Evolutionary conservation across 2,888 invertebrate species (phyloP).

Genomic region (Eledone cirrhosa): DNA sequence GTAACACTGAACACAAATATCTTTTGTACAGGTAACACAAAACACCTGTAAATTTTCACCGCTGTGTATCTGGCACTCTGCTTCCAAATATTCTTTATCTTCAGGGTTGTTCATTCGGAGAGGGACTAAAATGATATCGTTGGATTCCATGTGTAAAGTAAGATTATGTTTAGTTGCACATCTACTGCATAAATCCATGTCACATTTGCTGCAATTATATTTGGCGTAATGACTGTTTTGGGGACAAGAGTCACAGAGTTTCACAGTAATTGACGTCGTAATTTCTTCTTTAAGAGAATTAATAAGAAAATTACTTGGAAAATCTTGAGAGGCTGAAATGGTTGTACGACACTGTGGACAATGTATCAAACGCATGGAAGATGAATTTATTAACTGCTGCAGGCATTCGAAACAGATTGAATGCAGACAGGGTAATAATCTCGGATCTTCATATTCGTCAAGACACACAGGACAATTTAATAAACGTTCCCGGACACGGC

Average conservation of each 20-base stretch:
- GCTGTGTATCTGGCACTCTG: constrained; percentile 32
- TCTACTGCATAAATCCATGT: constrained; percentile 14
- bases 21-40: constrained; percentile 35
- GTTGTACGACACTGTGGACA: constrained; percentile 17
- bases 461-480: constrained; percentile 9
- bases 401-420: constrained; percentile 8
- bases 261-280: neutral
- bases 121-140: neutral
- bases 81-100: neutral
- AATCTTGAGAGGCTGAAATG: neutral
- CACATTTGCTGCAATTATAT: neutral
- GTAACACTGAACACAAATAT: neutral
- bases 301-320: constrained; percentile 17
- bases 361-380: neutral
- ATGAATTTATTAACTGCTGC: neutral
- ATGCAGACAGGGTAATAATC: constrained; percentile 7
- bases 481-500: neutral
- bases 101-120: neutral
- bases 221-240: neutral
- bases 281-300: constrained; percentile 23
- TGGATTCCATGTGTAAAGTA: neutral
- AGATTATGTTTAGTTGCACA: constrained; percentile 4
- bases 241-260: neutral
- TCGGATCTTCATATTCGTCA: constrained; percentile 6
- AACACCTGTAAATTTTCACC: constrained; percentile 33